A percentile compares a stretch with the other conserved stretches of the same genome.
phyloP scores from a whole-genome alignment of 2,113 vertebrate genomes.

The Megaceryle torquata region DNA sequence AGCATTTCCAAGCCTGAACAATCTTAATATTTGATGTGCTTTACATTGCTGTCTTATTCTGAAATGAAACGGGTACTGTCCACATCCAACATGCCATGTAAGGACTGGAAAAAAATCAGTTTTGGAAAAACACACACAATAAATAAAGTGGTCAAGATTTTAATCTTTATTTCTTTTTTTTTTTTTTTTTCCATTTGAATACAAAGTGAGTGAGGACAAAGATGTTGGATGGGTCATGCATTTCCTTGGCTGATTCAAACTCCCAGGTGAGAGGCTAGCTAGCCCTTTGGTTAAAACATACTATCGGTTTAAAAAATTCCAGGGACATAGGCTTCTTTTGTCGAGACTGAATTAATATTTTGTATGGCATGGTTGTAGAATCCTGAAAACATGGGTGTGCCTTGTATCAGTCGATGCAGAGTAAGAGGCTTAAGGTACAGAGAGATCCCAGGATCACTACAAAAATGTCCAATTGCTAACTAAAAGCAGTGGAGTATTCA shows the following conservation, averaged over 20 bases:
- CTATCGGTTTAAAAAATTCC: background rate
- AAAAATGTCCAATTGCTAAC: background rate
- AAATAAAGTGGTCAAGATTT: conserved; percentile 1
- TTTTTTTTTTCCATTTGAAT: background rate
- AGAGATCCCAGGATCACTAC: background rate
- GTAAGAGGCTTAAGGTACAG: background rate
- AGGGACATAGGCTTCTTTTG: background rate
- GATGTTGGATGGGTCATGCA: background rate
- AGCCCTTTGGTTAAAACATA: background rate
- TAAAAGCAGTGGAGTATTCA: background rate
- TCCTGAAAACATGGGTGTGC: background rate
- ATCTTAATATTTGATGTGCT: background rate
- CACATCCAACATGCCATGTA: background rate
- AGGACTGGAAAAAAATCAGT: background rate
- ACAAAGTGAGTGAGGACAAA: background rate
- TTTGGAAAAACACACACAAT: background rate
- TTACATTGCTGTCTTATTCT: background rate
- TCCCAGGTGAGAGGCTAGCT: background rate
- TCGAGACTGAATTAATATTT: background rate
- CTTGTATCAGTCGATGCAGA: background rate
- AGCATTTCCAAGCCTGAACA: background rate
- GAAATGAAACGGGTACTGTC: background rate
- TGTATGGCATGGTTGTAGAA: background rate
- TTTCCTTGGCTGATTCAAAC: background rate
- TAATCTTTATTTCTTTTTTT: background rate